Conservation (phyloP, 2,113 vertebrate genomes). For the Scytalopus superciliaris region DNA sequence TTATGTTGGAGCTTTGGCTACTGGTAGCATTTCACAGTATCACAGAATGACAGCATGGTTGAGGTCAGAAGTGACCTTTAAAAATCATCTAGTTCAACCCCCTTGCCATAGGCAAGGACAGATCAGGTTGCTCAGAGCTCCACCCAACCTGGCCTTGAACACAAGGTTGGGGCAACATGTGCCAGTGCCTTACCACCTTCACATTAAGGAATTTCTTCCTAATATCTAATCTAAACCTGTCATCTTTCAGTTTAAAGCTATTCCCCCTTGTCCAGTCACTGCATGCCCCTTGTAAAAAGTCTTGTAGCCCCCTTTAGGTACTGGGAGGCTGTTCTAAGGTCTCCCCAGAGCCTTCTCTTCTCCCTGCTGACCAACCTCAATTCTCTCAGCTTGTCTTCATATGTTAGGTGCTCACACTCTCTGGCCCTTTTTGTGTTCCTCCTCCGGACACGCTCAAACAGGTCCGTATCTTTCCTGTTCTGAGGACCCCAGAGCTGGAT, state of each 20-base stretch:
- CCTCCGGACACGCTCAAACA: background rate
- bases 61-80: background rate
- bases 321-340: background rate
- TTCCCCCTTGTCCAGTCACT: background rate
- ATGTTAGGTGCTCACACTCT: background rate
- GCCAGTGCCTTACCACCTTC: background rate
- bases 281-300: background rate
- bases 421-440: background rate
- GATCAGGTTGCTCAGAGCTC: background rate
- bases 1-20: background rate
- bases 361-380: background rate
- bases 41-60: background rate
- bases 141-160: background rate
- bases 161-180: background rate
- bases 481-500: background rate
- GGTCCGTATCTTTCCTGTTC: background rate
- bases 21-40: background rate
- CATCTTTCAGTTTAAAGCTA: background rate
- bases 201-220: background rate
- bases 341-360: background rate
- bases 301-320: background rate
- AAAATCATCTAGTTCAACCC: background rate
- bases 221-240: background rate
- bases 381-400: background rate
- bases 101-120: background rate